Percentiles rank a stretch among this genome's conserved stretches.
These are phyloP conservation scores for Melanaphis sacchari DNA, from an alignment of 1,140 invertebrate genomes.

Conservation along the genomic window DNA sequence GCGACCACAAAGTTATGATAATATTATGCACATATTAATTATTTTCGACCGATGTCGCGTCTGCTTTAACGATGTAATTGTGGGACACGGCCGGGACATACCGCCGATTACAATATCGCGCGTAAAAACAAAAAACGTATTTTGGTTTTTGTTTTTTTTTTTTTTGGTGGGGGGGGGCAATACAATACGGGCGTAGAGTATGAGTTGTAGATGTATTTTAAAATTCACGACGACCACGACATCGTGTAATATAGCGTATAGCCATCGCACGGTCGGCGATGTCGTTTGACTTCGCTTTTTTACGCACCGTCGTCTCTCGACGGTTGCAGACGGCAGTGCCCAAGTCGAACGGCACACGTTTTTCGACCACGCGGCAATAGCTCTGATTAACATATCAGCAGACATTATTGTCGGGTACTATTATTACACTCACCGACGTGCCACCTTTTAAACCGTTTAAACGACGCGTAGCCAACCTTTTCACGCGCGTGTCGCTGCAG, in stretches of 20 bases:
- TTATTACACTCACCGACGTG: neutral
- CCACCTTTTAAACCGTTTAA: neutral
- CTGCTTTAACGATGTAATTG: too few species aligned
- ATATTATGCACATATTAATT: too few species aligned
- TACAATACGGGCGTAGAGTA: neutral
- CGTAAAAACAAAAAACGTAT: neutral
- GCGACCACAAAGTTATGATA: too few species aligned
- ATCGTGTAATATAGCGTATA: neutral
- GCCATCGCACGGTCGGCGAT: neutral
- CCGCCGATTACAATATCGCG: too few species aligned
- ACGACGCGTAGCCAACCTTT: neutral
- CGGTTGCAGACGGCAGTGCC: neutral
- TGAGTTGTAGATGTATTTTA: neutral
- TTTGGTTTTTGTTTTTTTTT: too few species aligned
- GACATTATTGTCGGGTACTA: neutral
- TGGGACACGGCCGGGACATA: neutral
- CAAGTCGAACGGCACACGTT: neutral
- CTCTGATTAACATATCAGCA: neutral
- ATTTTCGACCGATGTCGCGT: too few species aligned
- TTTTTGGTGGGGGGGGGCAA: too few species aligned
- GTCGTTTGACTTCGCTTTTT: neutral
- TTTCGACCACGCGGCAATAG: neutral
- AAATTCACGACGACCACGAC: neutral
- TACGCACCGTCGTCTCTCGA: neutral
- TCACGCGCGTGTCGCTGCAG: neutral